phyloP scores from a whole-genome alignment of 2,797 vertebrate genomes.

The Nothura maculosa region DNA sequence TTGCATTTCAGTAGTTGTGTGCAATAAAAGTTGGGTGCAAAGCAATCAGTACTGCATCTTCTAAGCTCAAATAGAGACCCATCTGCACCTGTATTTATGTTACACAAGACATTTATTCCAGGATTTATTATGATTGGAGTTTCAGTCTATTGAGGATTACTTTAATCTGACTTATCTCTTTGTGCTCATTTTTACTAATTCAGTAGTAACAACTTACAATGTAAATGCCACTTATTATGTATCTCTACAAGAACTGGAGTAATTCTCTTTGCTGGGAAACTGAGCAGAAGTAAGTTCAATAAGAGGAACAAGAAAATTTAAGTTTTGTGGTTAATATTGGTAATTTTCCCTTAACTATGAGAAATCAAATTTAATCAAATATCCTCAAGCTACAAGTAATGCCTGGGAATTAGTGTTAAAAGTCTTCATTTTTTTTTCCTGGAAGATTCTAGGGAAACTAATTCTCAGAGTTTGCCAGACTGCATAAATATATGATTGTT shows the following conservation, averaged over 20 bases:
- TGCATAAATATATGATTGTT: background rate
- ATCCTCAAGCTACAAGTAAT: background rate
- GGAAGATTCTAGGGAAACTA: background rate
- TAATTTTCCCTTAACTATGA: background rate
- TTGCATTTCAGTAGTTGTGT: background rate
- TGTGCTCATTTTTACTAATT: constrained; percentile 7
- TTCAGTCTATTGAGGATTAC: background rate
- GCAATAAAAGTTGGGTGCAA: background rate
- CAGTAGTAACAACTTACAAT: background rate
- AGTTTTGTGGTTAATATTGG: background rate
- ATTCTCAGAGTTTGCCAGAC: background rate
- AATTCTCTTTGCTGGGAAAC: background rate
- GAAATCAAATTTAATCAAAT: background rate
- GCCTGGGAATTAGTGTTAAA: background rate
- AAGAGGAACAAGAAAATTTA: background rate
- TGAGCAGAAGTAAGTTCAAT: background rate
- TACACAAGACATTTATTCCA: background rate
- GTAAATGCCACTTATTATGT: background rate
- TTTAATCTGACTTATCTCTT: background rate
- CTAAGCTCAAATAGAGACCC: background rate
- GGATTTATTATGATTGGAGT: constrained; percentile 7
- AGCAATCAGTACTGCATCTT: background rate
- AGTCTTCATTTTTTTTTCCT: background rate
- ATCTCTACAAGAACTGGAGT: background rate
- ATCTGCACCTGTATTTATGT: background rate